These are phyloP conservation scores for Fragum fragum DNA, from an alignment of 2,888 invertebrate genomes.

Conservation along the genomic window DNA sequence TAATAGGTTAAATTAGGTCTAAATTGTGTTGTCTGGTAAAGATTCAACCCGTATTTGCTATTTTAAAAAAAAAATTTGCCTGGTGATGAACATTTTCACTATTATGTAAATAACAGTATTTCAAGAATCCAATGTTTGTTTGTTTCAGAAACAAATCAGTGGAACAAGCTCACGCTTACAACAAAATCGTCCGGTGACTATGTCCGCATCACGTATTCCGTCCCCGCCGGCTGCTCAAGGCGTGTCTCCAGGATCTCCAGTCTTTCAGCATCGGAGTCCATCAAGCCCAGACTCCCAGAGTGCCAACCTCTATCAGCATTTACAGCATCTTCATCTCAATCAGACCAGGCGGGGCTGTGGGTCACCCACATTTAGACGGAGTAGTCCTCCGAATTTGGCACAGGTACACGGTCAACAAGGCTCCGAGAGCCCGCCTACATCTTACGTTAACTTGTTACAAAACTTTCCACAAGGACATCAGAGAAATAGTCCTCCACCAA, in stretches of 20 bases:
- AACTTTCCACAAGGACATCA: constrained; percentile 75
- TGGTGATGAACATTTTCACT: too few species aligned
- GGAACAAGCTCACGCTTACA: constrained; percentile 83
- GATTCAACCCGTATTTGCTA: too few species aligned
- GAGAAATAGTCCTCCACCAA: constrained; percentile 84
- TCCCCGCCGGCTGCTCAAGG: constrained; percentile 72
- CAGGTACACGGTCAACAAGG: constrained; percentile 62
- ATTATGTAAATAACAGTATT: too few species aligned
- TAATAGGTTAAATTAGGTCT: background rate
- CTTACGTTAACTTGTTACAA: constrained; percentile 71
- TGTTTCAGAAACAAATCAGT: constrained; percentile 85
- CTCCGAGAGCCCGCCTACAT: constrained; percentile 77
- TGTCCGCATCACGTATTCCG: constrained; percentile 77
- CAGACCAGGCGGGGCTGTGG: constrained; percentile 72
- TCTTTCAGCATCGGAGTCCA: constrained; percentile 72
- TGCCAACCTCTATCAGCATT: constrained; percentile 86
- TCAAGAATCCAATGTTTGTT: too few species aligned
- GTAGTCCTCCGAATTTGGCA: constrained; percentile 65
- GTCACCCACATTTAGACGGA: constrained; percentile 66
- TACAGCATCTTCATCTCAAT: constrained; percentile 87
- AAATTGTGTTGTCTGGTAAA: too few species aligned
- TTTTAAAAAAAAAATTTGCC: too few species aligned
- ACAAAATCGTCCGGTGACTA: constrained; percentile 70
- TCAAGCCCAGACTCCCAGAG: constrained; percentile 83
- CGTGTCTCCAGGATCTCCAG: constrained; percentile 74